A percentile compares a stretch with the other conserved stretches of the same genome.
phyloP scores from a whole-genome alignment of 2,888 invertebrate species.

The Catocala fraxini region DNA sequence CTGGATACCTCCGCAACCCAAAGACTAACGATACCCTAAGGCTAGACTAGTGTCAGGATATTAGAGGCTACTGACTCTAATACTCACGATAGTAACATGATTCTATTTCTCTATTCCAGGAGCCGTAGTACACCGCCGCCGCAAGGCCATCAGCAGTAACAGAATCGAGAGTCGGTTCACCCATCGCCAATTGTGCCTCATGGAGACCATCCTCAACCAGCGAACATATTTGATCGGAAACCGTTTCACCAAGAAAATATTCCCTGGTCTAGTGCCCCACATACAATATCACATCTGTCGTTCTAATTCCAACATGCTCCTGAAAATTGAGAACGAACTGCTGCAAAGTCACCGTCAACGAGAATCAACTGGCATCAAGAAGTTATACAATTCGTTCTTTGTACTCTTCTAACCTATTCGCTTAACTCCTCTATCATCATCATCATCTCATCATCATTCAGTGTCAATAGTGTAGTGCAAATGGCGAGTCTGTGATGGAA shows the following conservation, averaged over 20 bases:
- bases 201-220: constrained; percentile 69
- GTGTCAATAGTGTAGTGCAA: constrained; percentile 63
- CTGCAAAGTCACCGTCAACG: constrained; percentile 94
- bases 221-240: constrained; percentile 70
- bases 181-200: constrained; percentile 59
- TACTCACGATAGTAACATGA: not conserved
- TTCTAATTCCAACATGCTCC: constrained; percentile 88
- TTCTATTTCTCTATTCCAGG: constrained; percentile 63
- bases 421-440: constrained; percentile 40
- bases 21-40: too few species aligned
- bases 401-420: constrained; percentile 91
- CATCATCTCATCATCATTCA: constrained; percentile 63
- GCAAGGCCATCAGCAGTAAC: constrained; percentile 40
- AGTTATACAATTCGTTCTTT: constrained; percentile 95
- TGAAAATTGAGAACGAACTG: constrained; percentile 91
- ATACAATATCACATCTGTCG: constrained; percentile 72
- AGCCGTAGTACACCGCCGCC: constrained; percentile 73
- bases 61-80: too few species aligned
- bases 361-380: constrained; percentile 95
- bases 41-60: too few species aligned
- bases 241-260: constrained; percentile 67
- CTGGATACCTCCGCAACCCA: too few species aligned
- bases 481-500: constrained; percentile 78
- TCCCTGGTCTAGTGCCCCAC: constrained; percentile 66
- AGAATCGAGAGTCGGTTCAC: constrained; percentile 58